Percentiles rank a stretch among this genome's conserved stretches.
phyloP scores from a whole-genome alignment of 2,113 vertebrate genomes.

The Muntiacus reevesi region DNA sequence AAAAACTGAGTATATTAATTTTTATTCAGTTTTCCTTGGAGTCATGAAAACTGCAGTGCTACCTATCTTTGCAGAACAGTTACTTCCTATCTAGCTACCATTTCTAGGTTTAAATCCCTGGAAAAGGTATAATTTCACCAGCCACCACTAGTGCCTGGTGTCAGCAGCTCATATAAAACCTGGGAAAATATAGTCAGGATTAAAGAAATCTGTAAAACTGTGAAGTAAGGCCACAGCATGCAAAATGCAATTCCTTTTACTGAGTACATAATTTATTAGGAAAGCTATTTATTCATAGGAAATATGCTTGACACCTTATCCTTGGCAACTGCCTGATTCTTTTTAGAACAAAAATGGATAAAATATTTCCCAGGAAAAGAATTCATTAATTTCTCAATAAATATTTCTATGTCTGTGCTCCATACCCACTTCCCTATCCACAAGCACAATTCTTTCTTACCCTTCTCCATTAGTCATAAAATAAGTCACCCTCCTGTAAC shows the following conservation, averaged over 20 bases:
- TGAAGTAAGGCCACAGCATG: conserved; percentile 48
- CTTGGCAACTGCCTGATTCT: conserved; percentile 37
- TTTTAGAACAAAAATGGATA: background rate
- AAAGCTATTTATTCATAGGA: conserved; percentile 55
- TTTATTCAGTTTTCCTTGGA: conserved; percentile 25
- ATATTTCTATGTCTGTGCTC: background rate
- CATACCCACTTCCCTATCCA: background rate
- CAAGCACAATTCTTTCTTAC: background rate
- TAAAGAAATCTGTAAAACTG: conserved; percentile 71
- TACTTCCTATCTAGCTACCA: background rate
- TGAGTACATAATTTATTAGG: conserved; percentile 64
- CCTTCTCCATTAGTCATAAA: background rate
- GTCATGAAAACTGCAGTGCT: background rate
- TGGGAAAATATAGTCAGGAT: conserved; percentile 68
- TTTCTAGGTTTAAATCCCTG: conserved; percentile 40
- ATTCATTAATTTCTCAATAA: conserved; percentile 39
- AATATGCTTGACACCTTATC: conserved; percentile 53
- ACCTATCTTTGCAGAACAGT: background rate
- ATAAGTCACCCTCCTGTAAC: background rate
- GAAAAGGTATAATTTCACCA: conserved; percentile 42
- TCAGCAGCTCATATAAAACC: conserved; percentile 74
- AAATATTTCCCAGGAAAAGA: conserved; percentile 17
- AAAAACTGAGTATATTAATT: background rate
- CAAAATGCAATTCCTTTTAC: conserved; percentile 59
- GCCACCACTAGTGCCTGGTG: conserved; percentile 40